phyloP scores from a whole-genome alignment of 2,797 vertebrate genomes.

The Bradypodion ventrale region DNA sequence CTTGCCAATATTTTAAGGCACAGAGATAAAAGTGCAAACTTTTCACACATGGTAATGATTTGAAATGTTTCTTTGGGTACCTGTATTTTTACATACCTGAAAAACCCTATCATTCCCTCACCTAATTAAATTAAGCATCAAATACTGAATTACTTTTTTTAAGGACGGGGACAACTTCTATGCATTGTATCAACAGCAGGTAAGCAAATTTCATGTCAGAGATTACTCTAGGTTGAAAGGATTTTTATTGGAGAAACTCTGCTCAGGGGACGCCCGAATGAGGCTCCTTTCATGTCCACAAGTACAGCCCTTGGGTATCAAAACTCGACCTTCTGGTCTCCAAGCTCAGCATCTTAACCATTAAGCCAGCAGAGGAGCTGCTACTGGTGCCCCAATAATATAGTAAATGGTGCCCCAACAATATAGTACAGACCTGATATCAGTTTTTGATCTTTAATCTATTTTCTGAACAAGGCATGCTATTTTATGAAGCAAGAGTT shows the following conservation, averaged over 20 bases:
- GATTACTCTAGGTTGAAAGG: no score
- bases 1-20: not conserved
- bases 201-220: no score
- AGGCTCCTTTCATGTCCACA: no score
- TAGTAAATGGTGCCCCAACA: not conserved
- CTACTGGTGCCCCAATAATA: not conserved
- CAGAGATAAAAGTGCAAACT: not conserved
- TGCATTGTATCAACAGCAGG: not conserved
- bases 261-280: no score
- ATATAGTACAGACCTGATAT: not conserved
- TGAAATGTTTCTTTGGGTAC: accelerated
- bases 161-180: not conserved
- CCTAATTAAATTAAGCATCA: not conserved
- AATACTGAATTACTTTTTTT: not conserved
- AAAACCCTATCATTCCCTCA: not conserved
- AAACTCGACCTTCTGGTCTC: no score
- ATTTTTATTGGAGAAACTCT: no score
- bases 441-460: not conserved
- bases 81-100: not conserved
- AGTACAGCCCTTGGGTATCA: no score
- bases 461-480: no score
- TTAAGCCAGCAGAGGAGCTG: no score
- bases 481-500: not conserved
- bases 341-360: no score
- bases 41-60: not conserved